Evolutionary conservation across 2,888 invertebrate species (phyloP), one percentile per base, ranked within the genome.

Genomic region (Cartodere bifasciata): DNA sequence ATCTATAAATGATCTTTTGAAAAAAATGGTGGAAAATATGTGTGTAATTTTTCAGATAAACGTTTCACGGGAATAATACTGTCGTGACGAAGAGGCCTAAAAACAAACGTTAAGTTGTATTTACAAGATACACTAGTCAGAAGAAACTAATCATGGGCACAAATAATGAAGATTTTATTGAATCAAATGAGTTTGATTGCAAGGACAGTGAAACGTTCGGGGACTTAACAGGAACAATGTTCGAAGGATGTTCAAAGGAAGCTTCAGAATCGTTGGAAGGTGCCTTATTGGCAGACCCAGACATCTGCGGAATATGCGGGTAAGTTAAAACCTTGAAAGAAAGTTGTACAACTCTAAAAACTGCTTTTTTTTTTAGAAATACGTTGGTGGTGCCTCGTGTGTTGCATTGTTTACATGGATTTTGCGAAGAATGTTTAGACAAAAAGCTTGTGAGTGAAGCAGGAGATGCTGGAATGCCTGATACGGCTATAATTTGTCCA

Each of bases 401-500:
- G 41, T 71, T 95, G 52, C 78, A 83, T 49, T 95, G 94, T 63
- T 76, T 95, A 56, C 94, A 95, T 67, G 87, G 87, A 29, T 92
- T 90, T 65, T 95, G 94, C 65, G 86, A 90, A 64, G 72, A 75
- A 44, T 95, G 94, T 63, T 70, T 95, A 51, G 79, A 82, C 55
- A 83, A 84, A 56, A 68, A 81, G 52, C 65, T 84, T 51, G 70
- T 74, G 40, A 75, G 74, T 48, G 78, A 78, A 55, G 74, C 69
- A 38, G 76, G 75, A 23, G 78, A 79, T 58, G 67, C 72, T 28
- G 64, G 71, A 23, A 72, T 72, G 50, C 63, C 65, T 46, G 71
- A 72, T 59, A 67, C 70, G 48, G 65, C 69, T 43, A 72, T 86
- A 38, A 68, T 69, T 48, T 86, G 86, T 52, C 83, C 84, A 15